Percentiles rank a stretch among this genome's conserved stretches.
These are phyloP conservation scores for Etia nguti DNA, from an alignment of 2,113 vertebrate genomes.

Conservation along the genomic window DNA sequence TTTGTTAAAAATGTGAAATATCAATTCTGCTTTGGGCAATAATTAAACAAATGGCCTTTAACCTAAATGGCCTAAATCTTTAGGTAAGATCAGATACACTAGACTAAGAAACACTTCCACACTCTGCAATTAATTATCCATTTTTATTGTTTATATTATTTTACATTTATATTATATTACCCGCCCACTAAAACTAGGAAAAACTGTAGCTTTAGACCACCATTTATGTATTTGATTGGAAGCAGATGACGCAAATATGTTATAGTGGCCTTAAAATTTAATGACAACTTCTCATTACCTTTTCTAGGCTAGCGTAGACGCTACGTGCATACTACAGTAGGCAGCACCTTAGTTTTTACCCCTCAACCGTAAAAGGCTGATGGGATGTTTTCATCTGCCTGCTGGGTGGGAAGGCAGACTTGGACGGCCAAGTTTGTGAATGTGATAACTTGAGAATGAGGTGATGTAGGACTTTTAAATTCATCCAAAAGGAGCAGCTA, in stretches of 20 bases:
- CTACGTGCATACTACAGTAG: neutral
- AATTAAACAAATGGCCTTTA: neutral
- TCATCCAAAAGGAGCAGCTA: neutral
- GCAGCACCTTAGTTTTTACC: neutral
- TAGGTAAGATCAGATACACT: neutral
- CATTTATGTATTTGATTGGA: neutral
- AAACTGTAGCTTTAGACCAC: neutral
- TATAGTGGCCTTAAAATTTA: neutral
- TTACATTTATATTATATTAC: no score
- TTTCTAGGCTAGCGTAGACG: neutral
- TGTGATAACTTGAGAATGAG: neutral
- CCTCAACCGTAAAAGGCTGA: neutral
- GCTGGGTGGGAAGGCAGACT: no score
- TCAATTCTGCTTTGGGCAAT: neutral
- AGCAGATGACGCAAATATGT: neutral
- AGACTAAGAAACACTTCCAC: neutral
- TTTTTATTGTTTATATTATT: no score
- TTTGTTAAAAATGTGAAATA: neutral
- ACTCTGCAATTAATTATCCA: neutral
- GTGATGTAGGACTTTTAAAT: neutral
- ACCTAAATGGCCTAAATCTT: neutral
- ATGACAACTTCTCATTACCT: neutral
- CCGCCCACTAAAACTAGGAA: neutral
- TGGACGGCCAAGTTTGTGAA: no score
- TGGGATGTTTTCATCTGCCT: neutral